Evolutionary conservation across 2,797 vertebrate species (phyloP), one percentile per base, ranked within the genome.

Genomic region (Rhinophrynus dorsalis): DNA sequence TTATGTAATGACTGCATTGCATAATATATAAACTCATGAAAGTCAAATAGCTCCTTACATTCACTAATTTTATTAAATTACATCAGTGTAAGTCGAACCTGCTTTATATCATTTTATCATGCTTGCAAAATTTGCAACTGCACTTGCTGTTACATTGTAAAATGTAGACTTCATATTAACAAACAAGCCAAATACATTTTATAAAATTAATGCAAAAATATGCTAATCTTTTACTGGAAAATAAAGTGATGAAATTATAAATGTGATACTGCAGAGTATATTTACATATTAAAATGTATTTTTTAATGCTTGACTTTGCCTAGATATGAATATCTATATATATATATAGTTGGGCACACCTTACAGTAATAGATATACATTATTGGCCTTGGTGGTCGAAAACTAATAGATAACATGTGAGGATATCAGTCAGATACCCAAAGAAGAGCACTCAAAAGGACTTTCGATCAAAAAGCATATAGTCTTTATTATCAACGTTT

Each of bases 31-130:
- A 58, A 73, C 69, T 73, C 69, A 73, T 73, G 69, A 73, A 73
- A 73, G 69, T 73, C 69, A 66, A 73, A 73, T 59, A 42, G 48
- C 54, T 54, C 45, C 62, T 73, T 66, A 65, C 62, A 73, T 59
- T 66, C 62, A 73, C 62, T 73, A 66, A 73, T 73, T 72, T 72
- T 66, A 73, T 73, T 73, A 73, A 73, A 73, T 73, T 73, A 73
- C 62, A 59, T 65, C 54, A 57, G 26, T 58, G 54, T 57, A 57
- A 66, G 69, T 66, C 45, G 55, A 73, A 45, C 61, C 45, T 60
- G 62, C 37, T 66, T 72, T 59, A 72, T 58, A 58, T 65, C 68
- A 72, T 64, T 45, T 73, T 71, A 40, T 52, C 69, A 66, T 58
- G 35, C 45, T 73, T 52, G 44, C 69, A 66, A n/a, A 51, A 58